These are phyloP conservation scores for Nibea coibor DNA, from an alignment of 2,113 vertebrate species.

Conservation along the genomic window DNA sequence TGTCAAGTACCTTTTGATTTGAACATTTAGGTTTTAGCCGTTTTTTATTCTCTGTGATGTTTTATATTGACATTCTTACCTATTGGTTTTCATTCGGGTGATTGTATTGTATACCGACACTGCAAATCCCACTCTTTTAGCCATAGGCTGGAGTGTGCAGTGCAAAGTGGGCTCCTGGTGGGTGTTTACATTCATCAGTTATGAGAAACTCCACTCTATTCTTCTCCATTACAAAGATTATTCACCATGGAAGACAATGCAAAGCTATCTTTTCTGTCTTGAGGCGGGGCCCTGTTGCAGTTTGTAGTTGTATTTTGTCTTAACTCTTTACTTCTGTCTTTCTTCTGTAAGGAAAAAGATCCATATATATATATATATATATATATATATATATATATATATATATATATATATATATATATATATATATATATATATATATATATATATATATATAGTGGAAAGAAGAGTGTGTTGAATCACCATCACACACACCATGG, in stretches of 20 bases:
- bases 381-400: too few relatives aligned
- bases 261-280: constrained; percentile 27
- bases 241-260: constrained; percentile 38
- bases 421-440: too few relatives aligned
- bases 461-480: background rate
- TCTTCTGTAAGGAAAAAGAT: background rate
- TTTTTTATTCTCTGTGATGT: constrained; percentile 62
- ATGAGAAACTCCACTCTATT: constrained; percentile 30
- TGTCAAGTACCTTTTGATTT: constrained; percentile 71
- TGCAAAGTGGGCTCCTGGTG: constrained; percentile 33
- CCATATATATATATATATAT: too few relatives aligned
- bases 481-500: background rate
- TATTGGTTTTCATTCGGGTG: constrained; percentile 49
- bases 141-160: constrained; percentile 20
- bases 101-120: constrained; percentile 43
- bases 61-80: constrained; percentile 68
- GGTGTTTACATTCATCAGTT: constrained; percentile 54
- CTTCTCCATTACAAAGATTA: constrained; percentile 27
- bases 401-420: too few relatives aligned
- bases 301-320: constrained; percentile 33
- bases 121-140: constrained; percentile 27
- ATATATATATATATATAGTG: background rate
- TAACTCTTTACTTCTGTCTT: background rate
- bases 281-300: constrained; percentile 21
- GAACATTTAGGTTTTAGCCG: constrained; percentile 65